Conservation (phyloP, 1,140 invertebrate genomes). For the Pseudomyrmex sp. region DNA sequence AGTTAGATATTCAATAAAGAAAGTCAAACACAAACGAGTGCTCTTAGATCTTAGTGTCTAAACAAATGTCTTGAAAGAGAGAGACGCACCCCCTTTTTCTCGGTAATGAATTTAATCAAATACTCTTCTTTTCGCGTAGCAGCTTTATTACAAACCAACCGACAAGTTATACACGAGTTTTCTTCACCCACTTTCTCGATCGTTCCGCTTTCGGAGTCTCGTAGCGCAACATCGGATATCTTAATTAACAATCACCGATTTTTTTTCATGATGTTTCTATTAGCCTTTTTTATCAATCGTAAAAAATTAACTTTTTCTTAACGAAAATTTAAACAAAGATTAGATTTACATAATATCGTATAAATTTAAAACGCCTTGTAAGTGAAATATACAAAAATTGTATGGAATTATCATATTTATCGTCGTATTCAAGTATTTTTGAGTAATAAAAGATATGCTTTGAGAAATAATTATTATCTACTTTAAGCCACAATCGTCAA, state of each 20-base stretch:
- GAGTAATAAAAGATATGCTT: too few relatives aligned
- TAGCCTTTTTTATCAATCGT: neutral
- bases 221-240: neutral
- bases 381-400: neutral
- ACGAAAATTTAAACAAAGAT: neutral
- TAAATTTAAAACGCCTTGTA: neutral
- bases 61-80: neutral
- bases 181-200: constrained; percentile 41
- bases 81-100: neutral
- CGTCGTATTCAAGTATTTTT: too few relatives aligned
- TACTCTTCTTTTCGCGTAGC: neutral
- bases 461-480: too few relatives aligned
- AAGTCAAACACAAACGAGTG: constrained; percentile 9
- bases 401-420: too few relatives aligned
- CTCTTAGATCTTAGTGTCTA: neutral
- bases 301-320: neutral
- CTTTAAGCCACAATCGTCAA: too few relatives aligned
- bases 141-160: constrained; percentile 31
- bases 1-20: constrained; percentile 16
- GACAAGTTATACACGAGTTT: constrained; percentile 26
- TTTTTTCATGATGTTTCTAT: neutral
- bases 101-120: constrained; percentile 30
- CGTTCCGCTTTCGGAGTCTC: constrained; percentile 40
- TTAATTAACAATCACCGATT: constrained; percentile 35
- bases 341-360: neutral